phyloP scores from a whole-genome alignment of 2,888 invertebrate genomes.

The Panzeria rudis region DNA sequence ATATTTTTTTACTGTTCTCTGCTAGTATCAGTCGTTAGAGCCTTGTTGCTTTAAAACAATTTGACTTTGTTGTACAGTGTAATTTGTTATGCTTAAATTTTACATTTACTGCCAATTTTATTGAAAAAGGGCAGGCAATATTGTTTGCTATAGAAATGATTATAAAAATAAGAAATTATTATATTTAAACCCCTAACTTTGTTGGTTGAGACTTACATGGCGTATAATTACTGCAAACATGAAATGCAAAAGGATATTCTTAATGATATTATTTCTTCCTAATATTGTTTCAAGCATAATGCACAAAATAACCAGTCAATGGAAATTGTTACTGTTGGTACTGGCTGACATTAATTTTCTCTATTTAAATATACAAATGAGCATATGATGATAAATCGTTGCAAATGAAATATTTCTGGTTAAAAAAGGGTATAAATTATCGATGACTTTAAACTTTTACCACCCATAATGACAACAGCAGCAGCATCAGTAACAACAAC shows the following conservation, averaged over 20 bases:
- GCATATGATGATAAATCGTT: constrained; percentile 16
- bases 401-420: constrained; percentile 39
- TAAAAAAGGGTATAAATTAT: constrained; percentile 54
- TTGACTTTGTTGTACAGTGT: no score
- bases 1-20: no score
- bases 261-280: constrained; percentile 36
- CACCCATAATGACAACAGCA: constrained; percentile 66
- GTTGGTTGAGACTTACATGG: neutral
- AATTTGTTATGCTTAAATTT: no score
- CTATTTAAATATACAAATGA: constrained; percentile 17
- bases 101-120: no score
- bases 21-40: no score
- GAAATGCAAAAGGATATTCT: constrained; percentile 16
- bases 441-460: constrained; percentile 65
- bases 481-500: constrained; percentile 39
- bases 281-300: constrained; percentile 3
- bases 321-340: neutral
- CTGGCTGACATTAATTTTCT: neutral
- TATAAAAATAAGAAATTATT: neutral
- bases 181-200: neutral
- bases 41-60: no score
- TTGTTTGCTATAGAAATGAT: no score
- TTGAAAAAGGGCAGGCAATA: no score
- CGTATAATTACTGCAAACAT: neutral
- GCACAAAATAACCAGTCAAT: neutral